Evolutionary conservation across 1,140 invertebrate genomes (phyloP).

Genomic region (Ruditapes philippinarum): DNA sequence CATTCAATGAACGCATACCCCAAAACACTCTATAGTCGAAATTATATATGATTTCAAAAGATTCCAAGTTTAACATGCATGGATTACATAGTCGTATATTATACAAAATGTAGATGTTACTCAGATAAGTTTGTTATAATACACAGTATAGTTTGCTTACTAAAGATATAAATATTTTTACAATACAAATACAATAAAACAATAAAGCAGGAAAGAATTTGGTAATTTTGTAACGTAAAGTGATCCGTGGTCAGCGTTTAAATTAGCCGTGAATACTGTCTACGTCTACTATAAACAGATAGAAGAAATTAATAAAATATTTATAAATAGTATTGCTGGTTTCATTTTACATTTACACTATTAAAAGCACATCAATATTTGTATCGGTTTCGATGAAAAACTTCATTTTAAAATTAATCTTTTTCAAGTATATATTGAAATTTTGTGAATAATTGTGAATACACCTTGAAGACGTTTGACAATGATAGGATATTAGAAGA

Average conservation of each 20-base stretch:
- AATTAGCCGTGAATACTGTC: neutral
- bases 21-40: too few species aligned
- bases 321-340: too few species aligned
- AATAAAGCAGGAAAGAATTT: neutral
- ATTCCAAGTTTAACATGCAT: neutral
- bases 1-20: too few species aligned
- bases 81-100: neutral
- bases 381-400: too few species aligned
- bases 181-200: neutral
- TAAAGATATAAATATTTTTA: neutral
- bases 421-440: too few species aligned
- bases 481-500: too few species aligned
- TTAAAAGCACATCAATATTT: too few species aligned
- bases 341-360: too few species aligned
- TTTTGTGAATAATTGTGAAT: too few species aligned
- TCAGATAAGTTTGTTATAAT: neutral
- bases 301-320: constrained; percentile 12
- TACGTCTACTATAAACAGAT: neutral
- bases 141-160: neutral
- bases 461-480: too few species aligned
- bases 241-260: neutral
- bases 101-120: neutral
- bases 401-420: too few species aligned
- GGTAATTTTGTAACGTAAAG: neutral
- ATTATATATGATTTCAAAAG: too few species aligned